These are phyloP conservation scores for Thamnophis sirtalis DNA, from an alignment of 2,113 vertebrate genomes.

Conservation along the genomic window DNA sequence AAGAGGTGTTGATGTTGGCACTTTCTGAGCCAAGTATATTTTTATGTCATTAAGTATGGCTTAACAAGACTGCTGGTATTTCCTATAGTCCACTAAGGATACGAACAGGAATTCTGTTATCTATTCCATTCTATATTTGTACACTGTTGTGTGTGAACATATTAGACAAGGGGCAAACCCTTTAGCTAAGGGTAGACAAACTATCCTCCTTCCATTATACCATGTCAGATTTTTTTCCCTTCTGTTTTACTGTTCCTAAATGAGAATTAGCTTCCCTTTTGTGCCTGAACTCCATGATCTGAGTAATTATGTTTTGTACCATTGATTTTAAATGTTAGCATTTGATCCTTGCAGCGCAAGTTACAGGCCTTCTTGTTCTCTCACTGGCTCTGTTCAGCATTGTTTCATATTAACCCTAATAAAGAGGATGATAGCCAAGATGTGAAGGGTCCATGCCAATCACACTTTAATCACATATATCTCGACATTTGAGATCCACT, in stretches of 20 bases:
- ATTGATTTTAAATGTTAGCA: neutral
- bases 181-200: neutral
- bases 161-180: neutral
- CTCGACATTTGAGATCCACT: neutral
- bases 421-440: neutral
- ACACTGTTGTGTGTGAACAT: neutral
- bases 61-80: neutral
- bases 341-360: neutral
- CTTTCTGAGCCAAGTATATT: neutral
- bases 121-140: neutral
- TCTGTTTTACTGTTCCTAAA: neutral
- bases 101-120: neutral
- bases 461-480: neutral
- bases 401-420: neutral
- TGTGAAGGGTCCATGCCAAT: neutral
- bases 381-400: neutral
- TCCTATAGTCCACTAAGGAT: neutral
- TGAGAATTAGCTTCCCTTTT: neutral
- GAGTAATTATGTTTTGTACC: neutral
- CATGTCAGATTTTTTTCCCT: neutral
- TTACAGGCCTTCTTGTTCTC: neutral
- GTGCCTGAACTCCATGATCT: neutral
- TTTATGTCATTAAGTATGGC: neutral
- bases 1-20: conserved; percentile 33
- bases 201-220: neutral